Evolutionary conservation across 2,797 vertebrate species (phyloP).

Genomic region (Argya squamiceps): DNA sequence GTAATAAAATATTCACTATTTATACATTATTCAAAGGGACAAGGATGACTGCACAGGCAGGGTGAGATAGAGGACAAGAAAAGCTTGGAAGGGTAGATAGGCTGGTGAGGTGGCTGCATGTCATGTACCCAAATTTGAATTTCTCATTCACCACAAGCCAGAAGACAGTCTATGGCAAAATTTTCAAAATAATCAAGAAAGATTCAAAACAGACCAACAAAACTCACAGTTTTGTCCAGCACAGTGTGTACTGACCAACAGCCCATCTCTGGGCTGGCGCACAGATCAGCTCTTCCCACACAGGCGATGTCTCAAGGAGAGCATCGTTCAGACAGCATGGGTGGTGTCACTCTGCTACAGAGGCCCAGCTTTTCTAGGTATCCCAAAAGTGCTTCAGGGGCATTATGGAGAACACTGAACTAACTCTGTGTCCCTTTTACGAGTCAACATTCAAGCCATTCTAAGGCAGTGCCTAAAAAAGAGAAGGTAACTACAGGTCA

Average conservation of each 20-base stretch:
- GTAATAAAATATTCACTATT: background rate
- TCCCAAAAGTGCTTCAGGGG: background rate
- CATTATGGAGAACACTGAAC: background rate
- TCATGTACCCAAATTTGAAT: background rate
- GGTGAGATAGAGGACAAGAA: background rate
- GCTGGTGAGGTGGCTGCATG: background rate
- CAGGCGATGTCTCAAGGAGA: background rate
- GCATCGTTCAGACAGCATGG: background rate
- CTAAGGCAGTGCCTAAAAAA: background rate
- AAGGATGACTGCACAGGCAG: background rate
- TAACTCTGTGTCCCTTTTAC: background rate
- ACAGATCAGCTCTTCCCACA: background rate
- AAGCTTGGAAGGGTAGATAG: background rate
- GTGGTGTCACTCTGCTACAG: background rate
- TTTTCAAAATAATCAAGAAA: background rate
- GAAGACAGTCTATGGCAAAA: background rate
- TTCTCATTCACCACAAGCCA: background rate
- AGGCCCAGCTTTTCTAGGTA: background rate
- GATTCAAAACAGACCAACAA: background rate
- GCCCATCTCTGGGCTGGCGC: background rate
- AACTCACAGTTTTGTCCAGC: background rate
- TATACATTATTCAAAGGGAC: background rate
- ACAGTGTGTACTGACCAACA: background rate
- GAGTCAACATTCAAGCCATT: background rate
- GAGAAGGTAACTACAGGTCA: background rate